These are phyloP conservation scores for Drosophila murphyi DNA, from an alignment of 1,140 invertebrate genomes.

Conservation along the genomic window DNA sequence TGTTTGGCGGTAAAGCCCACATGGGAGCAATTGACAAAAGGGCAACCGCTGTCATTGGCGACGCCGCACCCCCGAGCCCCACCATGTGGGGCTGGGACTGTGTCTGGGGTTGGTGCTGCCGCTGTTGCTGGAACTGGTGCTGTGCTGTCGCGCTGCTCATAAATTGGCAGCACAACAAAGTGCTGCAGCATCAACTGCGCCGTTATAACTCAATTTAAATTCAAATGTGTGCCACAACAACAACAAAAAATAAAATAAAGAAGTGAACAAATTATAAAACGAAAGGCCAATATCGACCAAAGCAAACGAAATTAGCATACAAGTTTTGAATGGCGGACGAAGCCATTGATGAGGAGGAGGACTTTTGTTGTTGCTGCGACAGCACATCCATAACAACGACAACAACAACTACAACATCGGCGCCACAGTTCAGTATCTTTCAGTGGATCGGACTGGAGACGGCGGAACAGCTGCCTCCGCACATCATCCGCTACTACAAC, in stretches of 20 bases:
- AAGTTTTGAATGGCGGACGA: constrained; percentile 59
- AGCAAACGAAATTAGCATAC: constrained; percentile 50
- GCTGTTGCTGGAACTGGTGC: constrained; percentile 31
- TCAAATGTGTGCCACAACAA: constrained; percentile 63
- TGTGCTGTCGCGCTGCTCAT: constrained; percentile 65
- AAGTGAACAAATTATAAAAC: constrained; percentile 66
- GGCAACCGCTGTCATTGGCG: constrained; percentile 61
- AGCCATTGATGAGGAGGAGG: constrained; percentile 43
- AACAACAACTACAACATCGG: constrained; percentile 34
- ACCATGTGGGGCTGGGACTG: constrained; percentile 13
- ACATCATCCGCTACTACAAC: constrained; percentile 89
- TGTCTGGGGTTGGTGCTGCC: neutral
- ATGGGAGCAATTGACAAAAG: constrained; percentile 83
- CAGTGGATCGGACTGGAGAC: constrained; percentile 90
- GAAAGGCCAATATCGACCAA: constrained; percentile 31
- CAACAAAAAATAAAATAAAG: constrained; percentile 13
- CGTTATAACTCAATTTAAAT: constrained; percentile 80
- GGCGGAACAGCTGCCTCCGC: constrained; percentile 87
- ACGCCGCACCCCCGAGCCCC: constrained; percentile 18
- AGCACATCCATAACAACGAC: constrained; percentile 44
- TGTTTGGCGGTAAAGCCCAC: constrained; percentile 75
- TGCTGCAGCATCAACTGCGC: constrained; percentile 29
- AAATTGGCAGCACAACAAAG: constrained; percentile 71
- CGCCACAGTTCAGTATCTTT: constrained; percentile 63
- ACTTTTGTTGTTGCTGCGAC: constrained; percentile 65